phyloP scores from a whole-genome alignment of 2,113 vertebrate genomes.

The Bettongia penicillata region DNA sequence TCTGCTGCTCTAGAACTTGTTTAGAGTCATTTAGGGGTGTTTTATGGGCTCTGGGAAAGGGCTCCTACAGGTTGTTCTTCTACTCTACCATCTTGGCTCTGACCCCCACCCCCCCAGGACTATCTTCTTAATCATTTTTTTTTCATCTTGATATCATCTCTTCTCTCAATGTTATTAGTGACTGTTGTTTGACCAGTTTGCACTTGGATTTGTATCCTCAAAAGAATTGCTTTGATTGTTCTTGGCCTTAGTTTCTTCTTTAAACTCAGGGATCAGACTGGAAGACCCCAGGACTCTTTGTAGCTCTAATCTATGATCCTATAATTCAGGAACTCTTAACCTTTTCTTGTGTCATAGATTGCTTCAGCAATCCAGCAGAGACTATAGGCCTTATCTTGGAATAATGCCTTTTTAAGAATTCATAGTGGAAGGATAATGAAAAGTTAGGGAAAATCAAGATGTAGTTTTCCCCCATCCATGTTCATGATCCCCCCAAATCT shows the following conservation, averaged over 20 bases:
- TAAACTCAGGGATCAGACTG: neutral
- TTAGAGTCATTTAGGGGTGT: too few species aligned
- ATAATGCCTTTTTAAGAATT: neutral
- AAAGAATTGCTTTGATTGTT: neutral
- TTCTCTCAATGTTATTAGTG: neutral
- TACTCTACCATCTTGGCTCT: too few species aligned
- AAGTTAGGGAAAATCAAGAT: neutral
- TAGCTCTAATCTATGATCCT: constrained; percentile 10
- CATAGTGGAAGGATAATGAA: neutral
- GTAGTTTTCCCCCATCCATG: neutral
- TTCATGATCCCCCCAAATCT: neutral
- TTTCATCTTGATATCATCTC: neutral
- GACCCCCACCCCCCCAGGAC: too few species aligned
- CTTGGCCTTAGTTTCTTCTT: neutral
- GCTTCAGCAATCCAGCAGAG: constrained; percentile 21
- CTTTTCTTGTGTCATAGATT: constrained; percentile 10
- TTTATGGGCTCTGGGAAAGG: too few species aligned
- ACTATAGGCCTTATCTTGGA: neutral
- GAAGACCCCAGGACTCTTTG: neutral
- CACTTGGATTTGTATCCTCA: neutral
- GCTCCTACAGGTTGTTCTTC: too few species aligned
- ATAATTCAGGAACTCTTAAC: constrained; percentile 10
- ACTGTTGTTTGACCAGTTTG: neutral
- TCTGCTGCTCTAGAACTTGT: too few species aligned
- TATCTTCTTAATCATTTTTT: neutral